Conservation (phyloP, 2,888 invertebrate genomes). For the Euclidia mi region DNA sequence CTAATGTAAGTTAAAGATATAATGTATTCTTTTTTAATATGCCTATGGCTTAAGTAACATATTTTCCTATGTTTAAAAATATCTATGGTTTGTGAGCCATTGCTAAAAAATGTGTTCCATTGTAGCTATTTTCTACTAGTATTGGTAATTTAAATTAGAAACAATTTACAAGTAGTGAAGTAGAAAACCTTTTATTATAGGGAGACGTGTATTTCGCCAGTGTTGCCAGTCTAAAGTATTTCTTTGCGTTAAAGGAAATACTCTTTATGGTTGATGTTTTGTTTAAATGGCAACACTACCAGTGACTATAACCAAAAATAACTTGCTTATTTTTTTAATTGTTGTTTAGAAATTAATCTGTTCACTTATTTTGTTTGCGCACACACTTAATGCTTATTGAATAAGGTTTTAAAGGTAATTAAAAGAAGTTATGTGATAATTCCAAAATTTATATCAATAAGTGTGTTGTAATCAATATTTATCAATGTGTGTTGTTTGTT, state of each 20-base stretch:
- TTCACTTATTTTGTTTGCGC: conserved; percentile 55
- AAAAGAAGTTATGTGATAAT: conserved; percentile 74
- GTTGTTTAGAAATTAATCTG: conserved; percentile 40
- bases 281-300: conserved; percentile 44
- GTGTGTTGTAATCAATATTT: conserved; percentile 61
- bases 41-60: conserved; percentile 33
- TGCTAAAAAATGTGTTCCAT: conserved; percentile 45
- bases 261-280: conserved; percentile 1
- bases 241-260: conserved; percentile 3
- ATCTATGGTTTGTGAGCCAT: conserved; percentile 31
- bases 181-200: conserved; percentile 17
- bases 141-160: conserved; percentile 35
- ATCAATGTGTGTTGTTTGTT: conserved; percentile 62
- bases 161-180: conserved; percentile 39
- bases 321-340: conserved; percentile 27
- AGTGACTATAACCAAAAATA: conserved; percentile 58
- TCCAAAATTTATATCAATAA: conserved; percentile 66
- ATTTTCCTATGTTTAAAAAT: conserved; percentile 32
- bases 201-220: conserved; percentile 23
- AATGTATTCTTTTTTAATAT: conserved; percentile 15
- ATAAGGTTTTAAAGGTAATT: conserved; percentile 60
- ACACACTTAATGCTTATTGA: conserved; percentile 49
- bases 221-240: conserved; percentile 30
- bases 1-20: conserved; percentile 8
- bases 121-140: conserved; percentile 44